Percentiles rank a stretch among this genome's conserved stretches.
phyloP scores from a whole-genome alignment of 2,797 vertebrate genomes.

The Ptychobarbus kaznakovi region DNA sequence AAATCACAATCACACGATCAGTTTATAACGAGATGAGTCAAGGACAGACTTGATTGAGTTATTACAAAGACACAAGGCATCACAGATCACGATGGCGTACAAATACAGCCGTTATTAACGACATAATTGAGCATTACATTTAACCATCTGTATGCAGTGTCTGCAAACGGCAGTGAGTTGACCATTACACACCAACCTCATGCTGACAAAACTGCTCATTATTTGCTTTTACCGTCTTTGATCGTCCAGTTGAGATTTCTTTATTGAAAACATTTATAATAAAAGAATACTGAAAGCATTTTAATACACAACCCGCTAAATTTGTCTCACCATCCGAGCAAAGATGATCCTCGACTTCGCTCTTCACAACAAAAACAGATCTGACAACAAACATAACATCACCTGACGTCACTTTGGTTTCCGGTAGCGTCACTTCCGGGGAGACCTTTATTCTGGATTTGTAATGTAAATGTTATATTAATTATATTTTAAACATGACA shows the following conservation, averaged over 20 bases:
- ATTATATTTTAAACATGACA: background rate
- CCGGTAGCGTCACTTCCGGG: slow-evolving; percentile 62
- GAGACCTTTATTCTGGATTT: slow-evolving; percentile 1
- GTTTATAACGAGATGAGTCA: slow-evolving; percentile 5
- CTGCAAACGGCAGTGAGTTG: background rate
- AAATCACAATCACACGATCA: slow-evolving; percentile 7
- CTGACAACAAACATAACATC: slow-evolving; percentile 82
- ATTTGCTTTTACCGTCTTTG: background rate
- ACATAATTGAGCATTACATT: background rate
- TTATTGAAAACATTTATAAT: background rate
- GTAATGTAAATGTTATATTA: background rate
- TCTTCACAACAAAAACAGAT: slow-evolving; percentile 65
- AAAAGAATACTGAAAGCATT: background rate
- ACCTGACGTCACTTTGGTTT: slow-evolving; percentile 61
- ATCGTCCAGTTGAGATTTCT: background rate
- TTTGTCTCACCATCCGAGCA: slow-evolving; percentile 48
- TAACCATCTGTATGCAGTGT: background rate
- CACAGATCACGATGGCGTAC: background rate
- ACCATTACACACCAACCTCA: background rate
- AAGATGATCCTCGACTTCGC: slow-evolving; percentile 33
- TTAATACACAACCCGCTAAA: background rate
- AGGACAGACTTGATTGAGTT: background rate
- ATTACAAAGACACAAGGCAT: slow-evolving; percentile 11
- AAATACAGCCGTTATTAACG: background rate
- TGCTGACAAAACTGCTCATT: background rate